These are phyloP conservation scores for Perizoma affinitatum DNA, from an alignment of 2,888 invertebrate species.

Conservation along the genomic window DNA sequence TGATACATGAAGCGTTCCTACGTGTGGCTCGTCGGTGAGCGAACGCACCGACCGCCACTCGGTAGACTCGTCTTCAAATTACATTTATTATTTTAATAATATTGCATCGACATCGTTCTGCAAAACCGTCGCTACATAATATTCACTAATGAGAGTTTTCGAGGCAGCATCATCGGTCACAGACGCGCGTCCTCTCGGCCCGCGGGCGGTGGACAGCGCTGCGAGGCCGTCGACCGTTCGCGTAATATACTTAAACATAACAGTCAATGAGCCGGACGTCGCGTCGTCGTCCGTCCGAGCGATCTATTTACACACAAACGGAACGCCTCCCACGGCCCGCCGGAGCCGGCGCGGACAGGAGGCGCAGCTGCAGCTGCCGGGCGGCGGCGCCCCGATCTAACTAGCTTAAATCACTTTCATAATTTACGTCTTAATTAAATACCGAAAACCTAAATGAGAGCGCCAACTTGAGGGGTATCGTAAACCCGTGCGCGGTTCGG, in stretches of 20 bases:
- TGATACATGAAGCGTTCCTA: constrained; percentile 78
- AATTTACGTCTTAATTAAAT: constrained; percentile 81
- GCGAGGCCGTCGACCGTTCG: constrained; percentile 68
- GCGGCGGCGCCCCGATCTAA: constrained; percentile 56
- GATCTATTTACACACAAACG: constrained; percentile 77
- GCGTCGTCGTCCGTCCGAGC: constrained; percentile 61
- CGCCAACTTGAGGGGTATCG: constrained; percentile 42
- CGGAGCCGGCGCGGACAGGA: constrained; percentile 38
- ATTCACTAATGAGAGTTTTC: constrained; percentile 82
- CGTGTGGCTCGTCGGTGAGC: constrained; percentile 63
- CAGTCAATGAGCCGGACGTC: constrained; percentile 74
- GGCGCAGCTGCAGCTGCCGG: constrained; percentile 43
- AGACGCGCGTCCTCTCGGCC: constrained; percentile 63
- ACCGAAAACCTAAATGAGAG: constrained; percentile 69
- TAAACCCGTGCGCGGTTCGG: constrained; percentile 36
- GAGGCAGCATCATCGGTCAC: constrained; percentile 69
- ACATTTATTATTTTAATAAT: constrained; percentile 73
- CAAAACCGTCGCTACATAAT: constrained; percentile 75
- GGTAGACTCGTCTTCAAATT: constrained; percentile 70
- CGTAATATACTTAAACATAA: constrained; percentile 79
- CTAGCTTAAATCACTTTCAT: constrained; percentile 76
- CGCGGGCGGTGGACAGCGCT: constrained; percentile 50
- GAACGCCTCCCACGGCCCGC: constrained; percentile 56
- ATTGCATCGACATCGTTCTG: constrained; percentile 77
- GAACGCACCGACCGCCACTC: constrained; percentile 55